Evolutionary conservation across 1,140 invertebrate species (phyloP), one percentile per base, ranked within the genome.

Genomic region (Drosophila takahashii): DNA sequence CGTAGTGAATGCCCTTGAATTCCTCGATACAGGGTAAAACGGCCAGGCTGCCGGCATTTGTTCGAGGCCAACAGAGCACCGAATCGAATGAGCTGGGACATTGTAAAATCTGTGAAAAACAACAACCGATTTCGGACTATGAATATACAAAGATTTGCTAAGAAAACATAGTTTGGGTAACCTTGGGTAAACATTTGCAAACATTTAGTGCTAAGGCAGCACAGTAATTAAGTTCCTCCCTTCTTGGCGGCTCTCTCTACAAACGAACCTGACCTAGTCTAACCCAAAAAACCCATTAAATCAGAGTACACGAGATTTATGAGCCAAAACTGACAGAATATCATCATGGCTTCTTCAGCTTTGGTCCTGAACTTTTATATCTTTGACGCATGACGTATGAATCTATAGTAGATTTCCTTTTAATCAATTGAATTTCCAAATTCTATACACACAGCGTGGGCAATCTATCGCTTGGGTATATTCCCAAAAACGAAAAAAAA

Each of bases 51-150:
- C 95, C 94, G 39, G 94, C 93, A 0, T 92, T 93, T 2, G 96
- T 96, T 1, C 94, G 93, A 0, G 95, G 96, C 97, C 97, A 98
- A 84, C 97, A 97, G 1, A 96, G 92, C 3, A 97, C 87, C 4
- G 93, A 93, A 92, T 97, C 96, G 93, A 94, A 96, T 42, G 94
- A 94, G 3, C 93, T 92, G 9, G 93, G 93, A 84, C 95, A 95
- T 60, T 81, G 91, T 26, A 69, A 26, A 9, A 22, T 44, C 80
- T 84, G 50, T 32, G 22, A 56, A 29, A 37, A 65, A 27, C 32
- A 54, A n/a, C 34, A 8, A 36, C 1, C 29, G 32, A 32, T 34
- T 18, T 32, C 6, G 36, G 16, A 1, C 22, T 18, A 22, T n/a
- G 15, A 39, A 39, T 72, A 37, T 4, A 50, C 45, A 50, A 41